Conservation (phyloP, 2,888 invertebrate genomes). For the Tupiocoris notatus region DNA sequence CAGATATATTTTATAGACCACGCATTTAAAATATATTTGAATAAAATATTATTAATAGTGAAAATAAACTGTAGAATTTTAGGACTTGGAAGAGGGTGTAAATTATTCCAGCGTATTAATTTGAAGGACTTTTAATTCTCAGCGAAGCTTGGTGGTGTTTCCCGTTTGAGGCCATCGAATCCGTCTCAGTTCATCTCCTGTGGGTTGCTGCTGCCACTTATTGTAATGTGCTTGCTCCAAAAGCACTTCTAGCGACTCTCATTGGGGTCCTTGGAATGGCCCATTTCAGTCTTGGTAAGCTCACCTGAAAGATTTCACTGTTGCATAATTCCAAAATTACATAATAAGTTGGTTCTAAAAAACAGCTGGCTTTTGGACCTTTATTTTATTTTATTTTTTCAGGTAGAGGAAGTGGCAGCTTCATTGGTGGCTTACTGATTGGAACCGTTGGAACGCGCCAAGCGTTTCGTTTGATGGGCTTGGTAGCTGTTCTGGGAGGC, state of each 20-base stretch:
- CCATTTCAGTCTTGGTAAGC: conserved; percentile 74
- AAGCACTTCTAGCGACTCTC: conserved; percentile 77
- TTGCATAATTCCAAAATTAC: too few relatives aligned
- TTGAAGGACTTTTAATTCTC: too few relatives aligned
- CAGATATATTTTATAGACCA: too few relatives aligned
- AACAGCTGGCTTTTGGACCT: too few relatives aligned
- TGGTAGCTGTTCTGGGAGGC: conserved; percentile 70
- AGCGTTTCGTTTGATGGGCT: conserved; percentile 76
- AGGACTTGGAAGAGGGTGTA: too few relatives aligned
- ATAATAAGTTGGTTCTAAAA: too few relatives aligned
- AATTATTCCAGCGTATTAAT: too few relatives aligned
- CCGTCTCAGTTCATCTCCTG: conserved; percentile 81
- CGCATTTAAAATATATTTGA: too few relatives aligned
- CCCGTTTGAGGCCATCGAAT: conserved; percentile 83
- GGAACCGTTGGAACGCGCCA: conserved; percentile 72
- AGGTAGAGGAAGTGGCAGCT: conserved; percentile 80
- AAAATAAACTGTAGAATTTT: too few relatives aligned
- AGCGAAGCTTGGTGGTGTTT: conserved; percentile 88
- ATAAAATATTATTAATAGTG: too few relatives aligned
- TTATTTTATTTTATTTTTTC: too few relatives aligned
- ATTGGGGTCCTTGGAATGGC: conserved; percentile 86
- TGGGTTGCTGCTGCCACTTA: conserved; percentile 89
- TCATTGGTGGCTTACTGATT: conserved; percentile 74
- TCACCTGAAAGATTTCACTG: too few relatives aligned
- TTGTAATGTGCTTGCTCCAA: conserved; percentile 79